These are phyloP conservation scores for Coenobita brevimanus DNA, from an alignment of 1,140 invertebrate genomes.

Conservation along the genomic window DNA sequence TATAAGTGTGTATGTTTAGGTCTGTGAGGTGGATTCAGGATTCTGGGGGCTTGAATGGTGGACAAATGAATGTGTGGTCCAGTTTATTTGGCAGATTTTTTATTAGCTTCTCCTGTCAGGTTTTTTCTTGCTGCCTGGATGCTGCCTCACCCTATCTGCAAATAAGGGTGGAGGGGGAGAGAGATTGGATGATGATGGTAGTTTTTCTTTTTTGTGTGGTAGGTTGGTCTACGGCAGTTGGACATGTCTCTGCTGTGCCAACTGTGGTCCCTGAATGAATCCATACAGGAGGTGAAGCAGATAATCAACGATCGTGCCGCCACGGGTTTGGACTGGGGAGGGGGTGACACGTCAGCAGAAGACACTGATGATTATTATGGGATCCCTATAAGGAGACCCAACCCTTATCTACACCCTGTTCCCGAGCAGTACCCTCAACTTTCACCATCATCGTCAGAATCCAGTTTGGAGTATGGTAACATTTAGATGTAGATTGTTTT, in stretches of 20 bases:
- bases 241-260: conserved; percentile 74
- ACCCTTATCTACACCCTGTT: conserved; percentile 67
- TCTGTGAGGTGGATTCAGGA: too few species aligned
- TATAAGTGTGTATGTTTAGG: too few species aligned
- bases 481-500: too few species aligned
- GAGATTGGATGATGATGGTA: background rate
- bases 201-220: conserved; percentile 29
- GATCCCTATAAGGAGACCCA: conserved; percentile 64
- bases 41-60: too few species aligned
- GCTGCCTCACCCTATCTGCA: too few species aligned
- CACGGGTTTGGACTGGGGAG: conserved; percentile 56
- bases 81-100: too few species aligned
- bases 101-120: too few species aligned
- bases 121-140: too few species aligned
- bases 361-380: conserved; percentile 70
- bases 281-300: conserved; percentile 74
- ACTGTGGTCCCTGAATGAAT: conserved; percentile 74
- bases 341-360: conserved; percentile 68
- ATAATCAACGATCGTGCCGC: conserved; percentile 57
- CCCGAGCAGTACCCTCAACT: conserved; percentile 59
- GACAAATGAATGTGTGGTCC: too few species aligned
- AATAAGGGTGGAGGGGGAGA: too few species aligned
- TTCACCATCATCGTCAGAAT: conserved; percentile 65
- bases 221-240: conserved; percentile 73
- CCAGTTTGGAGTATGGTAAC: conserved; percentile 68